phyloP scores from a whole-genome alignment of 1,140 invertebrate species.

The Lepidurus couesii region DNA sequence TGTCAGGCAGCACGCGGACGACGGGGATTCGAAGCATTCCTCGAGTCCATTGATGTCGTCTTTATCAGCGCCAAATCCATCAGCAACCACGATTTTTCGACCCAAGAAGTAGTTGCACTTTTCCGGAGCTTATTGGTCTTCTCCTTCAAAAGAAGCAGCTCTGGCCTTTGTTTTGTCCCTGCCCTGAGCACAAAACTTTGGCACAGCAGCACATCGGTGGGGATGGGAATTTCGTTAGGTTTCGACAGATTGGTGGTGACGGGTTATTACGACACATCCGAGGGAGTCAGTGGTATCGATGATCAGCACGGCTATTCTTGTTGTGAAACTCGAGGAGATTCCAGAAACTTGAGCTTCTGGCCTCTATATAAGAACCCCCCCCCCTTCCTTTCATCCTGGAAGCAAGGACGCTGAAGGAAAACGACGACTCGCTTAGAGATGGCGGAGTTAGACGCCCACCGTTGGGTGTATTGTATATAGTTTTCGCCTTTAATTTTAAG shows the following conservation, averaged over 20 bases:
- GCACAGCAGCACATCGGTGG: constrained; percentile 11
- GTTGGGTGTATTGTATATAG: no score
- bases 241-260: constrained; percentile 14
- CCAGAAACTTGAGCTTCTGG: constrained; percentile 14
- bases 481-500: no score
- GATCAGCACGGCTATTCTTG: constrained; percentile 6
- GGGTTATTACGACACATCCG: constrained; percentile 15
- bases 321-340: constrained; percentile 6
- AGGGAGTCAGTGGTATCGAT: constrained; percentile 1
- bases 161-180: background rate
- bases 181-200: background rate
- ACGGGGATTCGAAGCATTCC: constrained; percentile 8
- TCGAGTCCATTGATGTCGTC: constrained; percentile 12
- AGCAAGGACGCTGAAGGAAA: background rate
- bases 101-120: background rate
- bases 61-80: background rate
- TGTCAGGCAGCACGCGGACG: constrained; percentile 20
- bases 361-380: background rate
- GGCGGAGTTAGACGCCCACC: no score
- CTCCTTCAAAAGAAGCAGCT: background rate
- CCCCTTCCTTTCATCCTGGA: background rate
- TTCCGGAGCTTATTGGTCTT: background rate
- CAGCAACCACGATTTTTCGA: background rate
- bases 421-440: background rate
- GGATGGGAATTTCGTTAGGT: constrained; percentile 6